Evolutionary conservation across 2,797 vertebrate genomes (phyloP).

Genomic region (Eulemur coronatus): DNA sequence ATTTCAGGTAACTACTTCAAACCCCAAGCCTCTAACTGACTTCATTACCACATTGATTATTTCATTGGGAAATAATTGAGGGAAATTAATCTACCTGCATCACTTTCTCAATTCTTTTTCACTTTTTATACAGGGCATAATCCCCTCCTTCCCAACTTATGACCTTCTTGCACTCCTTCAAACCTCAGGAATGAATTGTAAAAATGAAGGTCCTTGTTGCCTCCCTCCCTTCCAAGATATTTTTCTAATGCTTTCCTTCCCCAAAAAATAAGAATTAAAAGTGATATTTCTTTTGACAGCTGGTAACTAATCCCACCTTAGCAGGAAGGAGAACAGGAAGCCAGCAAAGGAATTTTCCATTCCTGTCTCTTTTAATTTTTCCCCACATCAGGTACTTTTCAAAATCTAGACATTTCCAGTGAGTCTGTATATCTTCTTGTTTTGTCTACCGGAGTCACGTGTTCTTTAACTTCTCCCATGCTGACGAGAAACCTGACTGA

Average conservation of each 20-base stretch:
- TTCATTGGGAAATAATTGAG: neutral
- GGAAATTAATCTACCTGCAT: neutral
- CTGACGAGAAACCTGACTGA: conserved; percentile 69
- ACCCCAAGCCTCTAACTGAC: neutral
- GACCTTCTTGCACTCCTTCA: neutral
- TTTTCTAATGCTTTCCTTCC: conserved; percentile 75
- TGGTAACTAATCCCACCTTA: conserved; percentile 86
- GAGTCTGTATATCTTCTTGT: conserved; percentile 85
- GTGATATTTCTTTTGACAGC: conserved; percentile 87
- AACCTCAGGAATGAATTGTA: neutral
- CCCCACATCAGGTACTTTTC: conserved; percentile 87
- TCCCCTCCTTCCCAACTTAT: neutral
- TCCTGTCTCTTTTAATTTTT: conserved; percentile 82
- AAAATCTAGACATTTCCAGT: conserved; percentile 84
- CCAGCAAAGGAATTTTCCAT: conserved; percentile 85
- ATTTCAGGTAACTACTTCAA: neutral
- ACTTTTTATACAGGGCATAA: accelerated
- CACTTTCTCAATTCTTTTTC: neutral
- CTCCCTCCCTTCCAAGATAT: conserved; percentile 54
- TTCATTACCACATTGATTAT: neutral
- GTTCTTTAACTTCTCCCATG: conserved; percentile 74
- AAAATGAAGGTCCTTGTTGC: conserved; percentile 71
- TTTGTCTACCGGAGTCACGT: conserved; percentile 83
- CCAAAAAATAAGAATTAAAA: conserved; percentile 76
- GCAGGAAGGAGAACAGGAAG: conserved; percentile 85